phyloP scores from a whole-genome alignment of 2,797 vertebrate species.

The Acomys russatus region DNA sequence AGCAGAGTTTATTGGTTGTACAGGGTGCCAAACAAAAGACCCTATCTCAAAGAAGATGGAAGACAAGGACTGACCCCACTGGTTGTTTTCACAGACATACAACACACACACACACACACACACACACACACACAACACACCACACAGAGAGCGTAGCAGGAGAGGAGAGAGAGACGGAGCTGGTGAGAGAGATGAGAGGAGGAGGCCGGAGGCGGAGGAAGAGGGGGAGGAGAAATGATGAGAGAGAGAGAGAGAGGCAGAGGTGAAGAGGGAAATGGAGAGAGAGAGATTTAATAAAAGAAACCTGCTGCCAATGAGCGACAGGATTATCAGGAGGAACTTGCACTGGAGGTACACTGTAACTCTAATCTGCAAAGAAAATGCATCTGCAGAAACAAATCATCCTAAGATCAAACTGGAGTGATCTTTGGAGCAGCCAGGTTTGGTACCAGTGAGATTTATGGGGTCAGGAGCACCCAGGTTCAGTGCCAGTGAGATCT shows the following conservation, averaged over 20 bases:
- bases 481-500: neutral
- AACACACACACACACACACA: neutral
- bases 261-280: neutral
- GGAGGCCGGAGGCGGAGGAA: no score
- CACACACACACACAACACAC: neutral
- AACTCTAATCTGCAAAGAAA: constrained; percentile 33
- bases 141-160: neutral
- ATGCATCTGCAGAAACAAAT: neutral
- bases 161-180: no score
- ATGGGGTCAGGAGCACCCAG: neutral
- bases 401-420: constrained; percentile 4
- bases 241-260: no score
- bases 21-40: neutral
- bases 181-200: no score
- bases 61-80: neutral
- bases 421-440: neutral
- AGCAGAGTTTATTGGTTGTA: no score
- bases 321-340: neutral
- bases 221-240: no score
- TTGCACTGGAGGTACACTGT: neutral
- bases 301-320: neutral
- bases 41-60: neutral
- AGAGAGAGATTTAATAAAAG: neutral
- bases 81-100: neutral
- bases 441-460: neutral